Percentiles rank a stretch among this genome's conserved stretches.
Conservation (phyloP, 2,888 invertebrate genomes). For the Scrobipalpa costella region DNA sequence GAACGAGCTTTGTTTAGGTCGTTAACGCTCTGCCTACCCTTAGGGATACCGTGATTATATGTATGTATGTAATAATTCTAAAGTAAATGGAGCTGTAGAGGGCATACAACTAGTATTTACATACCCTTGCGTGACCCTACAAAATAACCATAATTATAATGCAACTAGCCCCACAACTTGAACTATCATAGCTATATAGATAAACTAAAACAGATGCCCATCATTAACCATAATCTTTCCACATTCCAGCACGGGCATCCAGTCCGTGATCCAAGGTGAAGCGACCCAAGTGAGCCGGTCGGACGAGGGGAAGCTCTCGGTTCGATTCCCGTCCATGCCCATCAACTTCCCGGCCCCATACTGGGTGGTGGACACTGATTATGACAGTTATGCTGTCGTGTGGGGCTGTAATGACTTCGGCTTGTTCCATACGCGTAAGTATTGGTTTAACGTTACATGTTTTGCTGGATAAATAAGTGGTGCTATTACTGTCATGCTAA, state of each 20-base stretch:
- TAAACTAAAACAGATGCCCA: background rate
- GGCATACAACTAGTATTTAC: no score
- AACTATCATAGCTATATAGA: no score
- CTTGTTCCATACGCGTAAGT: conserved; percentile 78
- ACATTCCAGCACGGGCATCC: conserved; percentile 76
- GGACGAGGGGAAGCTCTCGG: conserved; percentile 82
- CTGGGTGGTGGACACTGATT: conserved; percentile 87
- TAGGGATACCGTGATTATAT: no score
- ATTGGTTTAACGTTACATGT: conserved; percentile 6
- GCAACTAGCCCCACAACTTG: no score
- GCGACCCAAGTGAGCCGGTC: conserved; percentile 75
- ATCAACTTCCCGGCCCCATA: conserved; percentile 73
- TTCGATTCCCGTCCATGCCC: conserved; percentile 83
- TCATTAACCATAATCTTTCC: conserved; percentile 12
- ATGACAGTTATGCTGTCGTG: conserved; percentile 85
- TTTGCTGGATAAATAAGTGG: no score
- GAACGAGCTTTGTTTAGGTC: no score
- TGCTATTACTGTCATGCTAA: no score
- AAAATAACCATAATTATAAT: no score
- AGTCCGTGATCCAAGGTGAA: conserved; percentile 80
- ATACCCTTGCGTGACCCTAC: no score
- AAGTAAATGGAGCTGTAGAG: no score
- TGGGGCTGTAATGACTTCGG: conserved; percentile 83
- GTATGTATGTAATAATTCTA: no score
- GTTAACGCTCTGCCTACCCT: no score